Base-by-base conservation (phyloP, 2,888 invertebrate genomes). In the Sipha maydis region DNA sequence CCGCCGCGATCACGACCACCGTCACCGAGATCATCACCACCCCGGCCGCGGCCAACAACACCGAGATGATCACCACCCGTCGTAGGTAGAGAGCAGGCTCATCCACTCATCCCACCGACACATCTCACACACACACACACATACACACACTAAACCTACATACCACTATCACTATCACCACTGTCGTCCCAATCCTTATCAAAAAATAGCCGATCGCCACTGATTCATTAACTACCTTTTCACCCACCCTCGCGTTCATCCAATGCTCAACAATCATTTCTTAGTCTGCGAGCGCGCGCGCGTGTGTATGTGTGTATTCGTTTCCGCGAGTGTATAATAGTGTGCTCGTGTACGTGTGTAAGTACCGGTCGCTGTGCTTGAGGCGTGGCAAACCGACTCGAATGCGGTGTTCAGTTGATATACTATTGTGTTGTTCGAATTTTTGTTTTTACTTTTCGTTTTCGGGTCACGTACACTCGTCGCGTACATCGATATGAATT, bases 1-100 rank as follows among this genome's bases (percentile, higher is more conserved):
- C 38, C 38, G 7, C 38, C 38, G 7, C 38, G 7, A 3, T 5
- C 38, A 7, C 3, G 3, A 3, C 3, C 88, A 82, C 89, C 41
- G 48, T 48, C 83, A 89, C 89, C 90, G 54, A 90, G 3, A 34
- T 56, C 21, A 54, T 25, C 48, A n/a, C 17, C 77, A 4, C 11
- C 21, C 9, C 56, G 7, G 21, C 31, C 1, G 7, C 7, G 31
- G n/a, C 11, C n/a, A 19, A 1, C 34, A 21, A 5, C 75, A 17
- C 11, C 76, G 14, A 1, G 31, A 5, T 56, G n/a, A n/a, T n/a
- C n/a, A n/a, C n/a, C 38, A 7, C 38, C 38, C 3, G 7, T 41
- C 38, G 38, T 41, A 41, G 38, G 38, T 41, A 41, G 38, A 41
- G 38, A 41, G 7, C 38, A 41, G 7, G 38, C 38, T 7, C 7